phyloP scores from a whole-genome alignment of 2,113 vertebrate genomes.

The cattle (Bos taurus) region ARS-UCD2.0 NC_037328.1:53156501-53157000 shows the following conservation, averaged over 20 bases:
- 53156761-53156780: background rate
- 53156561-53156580: background rate
- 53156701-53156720: background rate
- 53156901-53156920: background rate
- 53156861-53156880: background rate
- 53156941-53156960: background rate
- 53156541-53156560: background rate
- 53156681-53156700: background rate
- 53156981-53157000: background rate
- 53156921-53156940: background rate
- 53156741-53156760: background rate
- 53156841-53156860: slow-evolving; percentile 15
- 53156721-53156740: background rate
- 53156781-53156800: background rate
- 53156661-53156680: background rate
- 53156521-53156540: background rate
- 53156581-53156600: background rate
- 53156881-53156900: background rate
- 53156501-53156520: background rate
- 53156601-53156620: background rate
- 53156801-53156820: background rate
- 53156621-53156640: slow-evolving; percentile 1
- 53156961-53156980: background rate
- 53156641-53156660: background rate
- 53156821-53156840: background rate